These are phyloP conservation scores for Trimorus sp. DNA, from an alignment of 2,888 invertebrate species.

Conservation along the genomic window DNA sequence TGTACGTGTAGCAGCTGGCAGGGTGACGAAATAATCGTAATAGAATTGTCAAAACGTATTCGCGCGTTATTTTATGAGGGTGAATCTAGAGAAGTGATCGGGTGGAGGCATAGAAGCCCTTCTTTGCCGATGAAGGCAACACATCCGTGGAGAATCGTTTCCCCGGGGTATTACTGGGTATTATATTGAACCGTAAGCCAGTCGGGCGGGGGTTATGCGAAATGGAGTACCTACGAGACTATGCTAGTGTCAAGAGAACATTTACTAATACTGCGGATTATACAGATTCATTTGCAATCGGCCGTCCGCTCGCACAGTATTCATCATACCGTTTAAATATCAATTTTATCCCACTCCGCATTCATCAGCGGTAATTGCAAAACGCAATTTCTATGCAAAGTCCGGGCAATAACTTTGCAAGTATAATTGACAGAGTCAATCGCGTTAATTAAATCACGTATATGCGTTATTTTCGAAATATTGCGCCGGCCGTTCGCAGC, in stretches of 20 bases:
- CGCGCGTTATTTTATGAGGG: constrained; percentile 80
- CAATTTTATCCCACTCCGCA: constrained; percentile 59
- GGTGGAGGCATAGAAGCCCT: constrained; percentile 72
- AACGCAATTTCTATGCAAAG: constrained; percentile 57
- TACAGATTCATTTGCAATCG: constrained; percentile 71
- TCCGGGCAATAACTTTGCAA: constrained; percentile 53
- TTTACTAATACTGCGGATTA: constrained; percentile 75
- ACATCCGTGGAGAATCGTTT: constrained; percentile 80
- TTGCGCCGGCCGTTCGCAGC: too few relatives aligned
- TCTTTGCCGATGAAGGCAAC: constrained; percentile 74
- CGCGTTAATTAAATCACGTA: constrained; percentile 35
- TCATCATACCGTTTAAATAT: constrained; percentile 63
- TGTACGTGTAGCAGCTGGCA: constrained; percentile 75
- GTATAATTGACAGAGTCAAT: constrained; percentile 48
- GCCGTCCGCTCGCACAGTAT: constrained; percentile 51
- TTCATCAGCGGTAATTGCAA: constrained; percentile 52
- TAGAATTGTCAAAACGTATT: constrained; percentile 81
- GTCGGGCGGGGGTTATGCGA: constrained; percentile 73
- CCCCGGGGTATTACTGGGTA: constrained; percentile 78
- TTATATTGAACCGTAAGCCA: constrained; percentile 75
- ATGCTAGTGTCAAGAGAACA: constrained; percentile 76
- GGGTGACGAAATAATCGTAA: constrained; percentile 80
- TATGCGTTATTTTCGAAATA: not conserved
- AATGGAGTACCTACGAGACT: constrained; percentile 76
- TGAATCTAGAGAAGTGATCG: constrained; percentile 71